Conservation (phyloP, 1,140 invertebrate species). For the Lordiphosa collinella region DNA sequence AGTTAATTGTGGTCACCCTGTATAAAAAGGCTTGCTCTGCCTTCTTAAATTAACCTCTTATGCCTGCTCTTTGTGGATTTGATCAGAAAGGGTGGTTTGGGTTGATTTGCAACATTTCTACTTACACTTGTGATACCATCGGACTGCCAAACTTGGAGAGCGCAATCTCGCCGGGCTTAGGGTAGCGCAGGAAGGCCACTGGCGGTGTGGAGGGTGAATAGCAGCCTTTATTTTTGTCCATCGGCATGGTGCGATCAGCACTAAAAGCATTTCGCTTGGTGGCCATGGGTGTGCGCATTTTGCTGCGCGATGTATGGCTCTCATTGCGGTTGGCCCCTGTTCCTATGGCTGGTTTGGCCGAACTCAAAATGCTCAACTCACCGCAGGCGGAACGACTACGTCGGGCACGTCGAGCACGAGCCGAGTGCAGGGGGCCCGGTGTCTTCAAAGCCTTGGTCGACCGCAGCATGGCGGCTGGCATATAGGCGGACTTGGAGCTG, state of each 20-base stretch:
- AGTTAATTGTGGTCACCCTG: too few species aligned
- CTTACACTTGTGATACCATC: conserved; percentile 80
- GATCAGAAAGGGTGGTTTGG: too few species aligned
- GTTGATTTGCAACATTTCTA: too few species aligned
- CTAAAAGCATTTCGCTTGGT: conserved; percentile 65
- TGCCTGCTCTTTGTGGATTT: too few species aligned
- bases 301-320: conserved; percentile 55
- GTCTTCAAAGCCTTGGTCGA: conserved; percentile 52
- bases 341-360: conserved; percentile 20
- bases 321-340: neutral
- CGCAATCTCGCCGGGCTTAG: conserved; percentile 83
- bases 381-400: conserved; percentile 68
- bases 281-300: conserved; percentile 69
- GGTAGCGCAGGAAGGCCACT: conserved; percentile 81
- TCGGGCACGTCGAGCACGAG: conserved; percentile 55
- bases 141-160: conserved; percentile 84
- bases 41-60: too few species aligned
- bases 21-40: too few species aligned
- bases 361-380: conserved; percentile 16
- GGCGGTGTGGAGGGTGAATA: conserved; percentile 81
- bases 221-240: conserved; percentile 10
- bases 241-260: conserved; percentile 59
- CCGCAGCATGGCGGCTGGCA: conserved; percentile 29
- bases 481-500: conserved; percentile 32
- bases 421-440: conserved; percentile 70